Base-by-base conservation (phyloP, 1,140 invertebrate genomes). In the Drosophila nasuta region DNA sequence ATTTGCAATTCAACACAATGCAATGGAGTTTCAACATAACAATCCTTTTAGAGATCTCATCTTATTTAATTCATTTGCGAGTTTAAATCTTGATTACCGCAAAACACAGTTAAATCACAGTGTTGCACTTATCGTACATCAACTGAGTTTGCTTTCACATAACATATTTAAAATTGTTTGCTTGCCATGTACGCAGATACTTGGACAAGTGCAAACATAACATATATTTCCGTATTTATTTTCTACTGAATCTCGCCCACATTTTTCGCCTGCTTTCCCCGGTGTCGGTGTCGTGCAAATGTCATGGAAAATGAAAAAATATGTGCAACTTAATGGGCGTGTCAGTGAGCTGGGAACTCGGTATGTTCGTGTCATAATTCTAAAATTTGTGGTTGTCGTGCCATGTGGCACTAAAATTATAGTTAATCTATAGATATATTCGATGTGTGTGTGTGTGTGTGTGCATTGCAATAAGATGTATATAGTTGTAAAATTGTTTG, bases 311-410 rank as follows among this genome's bases (percentile, higher is more conserved):
- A 69, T 69, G 57, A 69, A 62, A 62, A 74, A 62, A 69, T 74
- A 77, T 75, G 57, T 69, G 67, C 71, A 73, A 43, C 63, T 33
- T 25, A 67, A 70, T 69, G 65, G 65, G 74, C 58, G 35, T 65
- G 82, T 73, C 79, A 76, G 49, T 65, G 20, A 46, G 41, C 33
- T 60, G 20, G 60, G 49, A 49, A 43, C 51, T 72, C 20, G 63
- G 67, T 52, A 45, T 81, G 81, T 73, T 81, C 77, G 48, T 77
- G 76, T 82, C 79, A 86, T 79, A 87, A 86, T 86, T 87, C 76
- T 82, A 87, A 76, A 82, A 87, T 87, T 79, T 82, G 80, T 57
- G 79, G 75, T 82, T 86, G 72, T 76, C 76, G 66, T 73, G 79
- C 62, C 65, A 71, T 48, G 46, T 41, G 52, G 17, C 17, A 74